A percentile compares a stretch with the other conserved stretches of the same genome.
These are phyloP conservation scores for Lacanobia wlatinum DNA, from an alignment of 2,888 invertebrate species.

Conservation along the genomic window DNA sequence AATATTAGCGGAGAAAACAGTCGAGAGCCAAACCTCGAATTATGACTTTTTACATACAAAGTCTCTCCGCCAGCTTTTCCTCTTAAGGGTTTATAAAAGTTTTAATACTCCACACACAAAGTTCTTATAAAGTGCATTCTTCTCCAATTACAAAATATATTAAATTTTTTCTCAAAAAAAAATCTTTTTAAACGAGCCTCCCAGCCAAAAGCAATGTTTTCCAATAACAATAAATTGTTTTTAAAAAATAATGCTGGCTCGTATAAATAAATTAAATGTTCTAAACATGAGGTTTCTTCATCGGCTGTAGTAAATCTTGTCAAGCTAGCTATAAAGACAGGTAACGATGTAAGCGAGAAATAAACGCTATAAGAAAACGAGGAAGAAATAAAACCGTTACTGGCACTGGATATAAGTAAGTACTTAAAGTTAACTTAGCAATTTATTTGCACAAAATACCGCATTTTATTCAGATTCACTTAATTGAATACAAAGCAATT, in stretches of 20 bases:
- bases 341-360: constrained; percentile 47
- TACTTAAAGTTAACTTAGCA: not conserved
- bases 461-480: no score
- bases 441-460: not conserved
- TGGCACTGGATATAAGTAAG: not conserved
- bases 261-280: constrained; percentile 65
- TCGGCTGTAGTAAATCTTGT: constrained; percentile 64
- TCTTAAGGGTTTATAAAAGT: not conserved
- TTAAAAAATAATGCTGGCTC: constrained; percentile 41
- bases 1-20: no score
- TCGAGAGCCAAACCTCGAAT: no score
- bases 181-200: constrained; percentile 35
- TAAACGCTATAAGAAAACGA: not conserved
- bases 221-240: constrained; percentile 64
- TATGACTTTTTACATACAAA: no score
- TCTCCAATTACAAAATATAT: constrained; percentile 5
- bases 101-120: not conserved
- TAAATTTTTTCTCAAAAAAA: constrained; percentile 11
- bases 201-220: constrained; percentile 32
- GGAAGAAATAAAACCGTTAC: not conserved
- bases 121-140: not conserved
- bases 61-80: no score
- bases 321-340: constrained; percentile 28
- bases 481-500: not conserved
- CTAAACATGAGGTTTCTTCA: constrained; percentile 61